These are phyloP conservation scores for Eremophila alpestris DNA, from an alignment of 2,797 vertebrate genomes.

Conservation along the genomic window DNA sequence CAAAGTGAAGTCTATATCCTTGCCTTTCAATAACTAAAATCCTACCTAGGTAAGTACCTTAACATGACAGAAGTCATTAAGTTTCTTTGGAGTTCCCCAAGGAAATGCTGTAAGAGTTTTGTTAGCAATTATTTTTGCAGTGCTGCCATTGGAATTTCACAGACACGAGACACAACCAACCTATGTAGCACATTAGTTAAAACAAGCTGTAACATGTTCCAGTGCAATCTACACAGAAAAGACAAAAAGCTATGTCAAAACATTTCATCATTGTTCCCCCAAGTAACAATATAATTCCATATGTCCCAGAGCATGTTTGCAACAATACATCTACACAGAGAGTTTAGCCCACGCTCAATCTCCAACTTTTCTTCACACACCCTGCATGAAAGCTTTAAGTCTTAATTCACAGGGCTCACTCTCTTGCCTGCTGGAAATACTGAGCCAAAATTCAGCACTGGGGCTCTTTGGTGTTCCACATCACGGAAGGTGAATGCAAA, in stretches of 20 bases:
- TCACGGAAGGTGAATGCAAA: not conserved
- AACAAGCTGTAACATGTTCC: slow-evolving; percentile 36
- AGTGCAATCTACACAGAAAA: slow-evolving; percentile 2
- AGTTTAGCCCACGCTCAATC: slow-evolving; percentile 2
- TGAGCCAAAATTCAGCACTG: not conserved
- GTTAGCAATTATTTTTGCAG: slow-evolving; percentile 1
- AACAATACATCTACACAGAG: slow-evolving; percentile 27
- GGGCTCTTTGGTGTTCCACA: not conserved
- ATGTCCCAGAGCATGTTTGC: slow-evolving; percentile 42
- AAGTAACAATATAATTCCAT: slow-evolving; percentile 10
- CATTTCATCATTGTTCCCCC: slow-evolving; percentile 13
- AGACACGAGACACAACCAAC: not conserved
- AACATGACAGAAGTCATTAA: not conserved
- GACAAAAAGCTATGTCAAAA: slow-evolving; percentile 35
- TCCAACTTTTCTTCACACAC: slow-evolving; percentile 40
- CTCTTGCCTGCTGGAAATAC: slow-evolving; percentile 16
- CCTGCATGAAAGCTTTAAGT: not conserved
- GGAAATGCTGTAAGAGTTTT: not conserved
- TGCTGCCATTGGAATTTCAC: not conserved
- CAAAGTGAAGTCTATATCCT: not conserved
- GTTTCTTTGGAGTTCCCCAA: not conserved
- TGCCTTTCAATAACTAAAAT: not conserved
- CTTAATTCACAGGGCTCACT: slow-evolving; percentile 7
- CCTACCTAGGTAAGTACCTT: not conserved
- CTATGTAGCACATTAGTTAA: not conserved